phyloP scores from a whole-genome alignment of 2,113 vertebrate genomes.

The Etia nguti region DNA sequence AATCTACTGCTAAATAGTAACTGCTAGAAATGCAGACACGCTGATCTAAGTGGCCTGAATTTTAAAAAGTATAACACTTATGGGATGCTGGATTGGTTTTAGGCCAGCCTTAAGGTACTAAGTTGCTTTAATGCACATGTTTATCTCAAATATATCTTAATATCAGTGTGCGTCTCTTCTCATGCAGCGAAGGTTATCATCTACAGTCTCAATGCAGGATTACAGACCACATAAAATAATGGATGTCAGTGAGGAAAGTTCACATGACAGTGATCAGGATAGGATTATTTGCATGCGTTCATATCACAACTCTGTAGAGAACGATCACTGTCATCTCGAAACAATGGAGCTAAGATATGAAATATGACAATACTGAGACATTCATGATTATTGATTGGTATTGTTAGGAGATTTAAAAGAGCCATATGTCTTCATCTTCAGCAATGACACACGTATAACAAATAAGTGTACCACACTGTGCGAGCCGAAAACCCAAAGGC shows the following conservation, averaged over 20 bases:
- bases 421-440: slow-evolving; percentile 77
- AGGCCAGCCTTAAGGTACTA: not conserved
- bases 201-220: not conserved
- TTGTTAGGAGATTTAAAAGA: slow-evolving; percentile 80
- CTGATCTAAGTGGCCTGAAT: slow-evolving; percentile 31
- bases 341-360: slow-evolving; percentile 76
- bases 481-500: slow-evolving; percentile 54
- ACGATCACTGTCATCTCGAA: slow-evolving; percentile 73
- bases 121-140: slow-evolving; percentile 7
- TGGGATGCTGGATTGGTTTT: slow-evolving; percentile 9
- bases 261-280: slow-evolving; percentile 54
- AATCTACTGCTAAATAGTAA: slow-evolving; percentile 64
- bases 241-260: slow-evolving; percentile 49
- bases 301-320: slow-evolving; percentile 58
- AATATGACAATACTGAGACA: slow-evolving; percentile 75
- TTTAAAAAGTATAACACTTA: slow-evolving; percentile 10
- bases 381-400: slow-evolving; percentile 82
- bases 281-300: slow-evolving; percentile 57
- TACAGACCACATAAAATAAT: slow-evolving; percentile 12
- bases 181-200: not conserved
- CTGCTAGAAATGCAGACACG: slow-evolving; percentile 23
- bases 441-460: slow-evolving; percentile 71
- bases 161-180: slow-evolving; percentile 5
- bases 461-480: slow-evolving; percentile 68
- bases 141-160: slow-evolving; percentile 9